Conservation (phyloP, 1,140 invertebrate genomes). For the Caenorhabditis inopinata region DNA sequence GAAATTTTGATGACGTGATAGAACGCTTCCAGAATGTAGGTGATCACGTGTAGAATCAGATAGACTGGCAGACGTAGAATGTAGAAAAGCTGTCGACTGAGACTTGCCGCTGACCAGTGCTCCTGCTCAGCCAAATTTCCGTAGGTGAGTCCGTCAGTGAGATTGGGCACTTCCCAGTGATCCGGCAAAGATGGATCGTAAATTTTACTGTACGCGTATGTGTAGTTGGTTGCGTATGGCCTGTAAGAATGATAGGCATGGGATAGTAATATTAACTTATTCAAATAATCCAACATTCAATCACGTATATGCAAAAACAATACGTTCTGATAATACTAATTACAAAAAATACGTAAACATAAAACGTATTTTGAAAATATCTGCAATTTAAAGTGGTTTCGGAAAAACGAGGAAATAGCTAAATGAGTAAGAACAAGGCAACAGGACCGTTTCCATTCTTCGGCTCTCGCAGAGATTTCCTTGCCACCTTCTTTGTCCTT, state of each 20-base stretch:
- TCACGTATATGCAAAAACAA: too few species aligned
- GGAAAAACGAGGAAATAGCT: too few species aligned
- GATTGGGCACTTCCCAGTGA: conserved; percentile 32
- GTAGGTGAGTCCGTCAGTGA: not conserved
- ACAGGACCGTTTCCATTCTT: too few species aligned
- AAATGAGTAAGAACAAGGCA: too few species aligned
- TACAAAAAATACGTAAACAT: too few species aligned
- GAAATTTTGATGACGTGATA: not conserved
- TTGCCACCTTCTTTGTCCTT: not conserved
- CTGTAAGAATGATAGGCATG: not conserved
- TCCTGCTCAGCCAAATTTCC: not conserved
- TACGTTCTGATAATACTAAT: too few species aligned
- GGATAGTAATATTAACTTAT: too few species aligned
- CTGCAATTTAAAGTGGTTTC: too few species aligned
- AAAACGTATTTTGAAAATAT: too few species aligned
- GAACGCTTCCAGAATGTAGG: not conserved
- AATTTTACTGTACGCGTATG: conserved; percentile 33
- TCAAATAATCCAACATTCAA: too few species aligned
- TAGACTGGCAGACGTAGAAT: not conserved
- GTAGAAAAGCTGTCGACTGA: not conserved
- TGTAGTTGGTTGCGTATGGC: conserved; percentile 30
- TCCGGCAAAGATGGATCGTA: conserved; percentile 16
- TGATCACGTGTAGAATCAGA: not conserved
- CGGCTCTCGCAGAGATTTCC: too few species aligned
- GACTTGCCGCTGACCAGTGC: not conserved